phyloP scores from a whole-genome alignment of 2,797 vertebrate species.

The Mus spretus region DNA sequence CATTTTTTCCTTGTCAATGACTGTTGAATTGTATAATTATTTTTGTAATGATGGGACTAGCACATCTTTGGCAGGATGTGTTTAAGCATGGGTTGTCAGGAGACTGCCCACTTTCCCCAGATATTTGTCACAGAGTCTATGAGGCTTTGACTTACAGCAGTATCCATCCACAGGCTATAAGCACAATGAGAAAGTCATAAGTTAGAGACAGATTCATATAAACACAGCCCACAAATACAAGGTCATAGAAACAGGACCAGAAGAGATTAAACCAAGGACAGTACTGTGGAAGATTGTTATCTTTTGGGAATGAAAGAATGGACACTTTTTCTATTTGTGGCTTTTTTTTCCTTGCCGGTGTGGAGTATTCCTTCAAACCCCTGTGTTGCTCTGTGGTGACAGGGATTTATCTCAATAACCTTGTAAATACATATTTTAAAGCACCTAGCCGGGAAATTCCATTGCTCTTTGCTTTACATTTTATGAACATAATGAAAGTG shows the following conservation, averaged over 20 bases:
- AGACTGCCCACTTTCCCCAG: not conserved
- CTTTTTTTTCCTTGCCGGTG: not conserved
- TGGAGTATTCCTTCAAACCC: not conserved
- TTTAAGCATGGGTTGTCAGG: not conserved
- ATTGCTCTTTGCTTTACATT: slow-evolving; percentile 39
- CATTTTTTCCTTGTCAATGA: not conserved
- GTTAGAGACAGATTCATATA: not conserved
- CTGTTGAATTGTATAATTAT: not conserved
- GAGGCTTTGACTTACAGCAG: not conserved
- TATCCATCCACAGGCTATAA: not conserved
- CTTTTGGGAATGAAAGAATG: not conserved
- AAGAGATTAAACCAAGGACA: not conserved
- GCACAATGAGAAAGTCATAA: not conserved
- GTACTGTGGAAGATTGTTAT: not conserved
- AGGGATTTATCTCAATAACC: not conserved
- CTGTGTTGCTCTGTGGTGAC: not conserved
- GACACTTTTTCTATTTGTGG: not conserved
- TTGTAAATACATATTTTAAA: slow-evolving; percentile 2
- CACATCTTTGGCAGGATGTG: not conserved
- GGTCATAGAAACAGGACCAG: not conserved
- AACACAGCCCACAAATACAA: not conserved
- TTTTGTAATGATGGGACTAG: not conserved
- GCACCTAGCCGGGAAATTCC: not conserved
- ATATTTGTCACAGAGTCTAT: not conserved
- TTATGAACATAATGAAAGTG: not conserved